Base-by-base conservation (phyloP, 1,140 invertebrate genomes). In the Magallana ariakensis region DNA sequence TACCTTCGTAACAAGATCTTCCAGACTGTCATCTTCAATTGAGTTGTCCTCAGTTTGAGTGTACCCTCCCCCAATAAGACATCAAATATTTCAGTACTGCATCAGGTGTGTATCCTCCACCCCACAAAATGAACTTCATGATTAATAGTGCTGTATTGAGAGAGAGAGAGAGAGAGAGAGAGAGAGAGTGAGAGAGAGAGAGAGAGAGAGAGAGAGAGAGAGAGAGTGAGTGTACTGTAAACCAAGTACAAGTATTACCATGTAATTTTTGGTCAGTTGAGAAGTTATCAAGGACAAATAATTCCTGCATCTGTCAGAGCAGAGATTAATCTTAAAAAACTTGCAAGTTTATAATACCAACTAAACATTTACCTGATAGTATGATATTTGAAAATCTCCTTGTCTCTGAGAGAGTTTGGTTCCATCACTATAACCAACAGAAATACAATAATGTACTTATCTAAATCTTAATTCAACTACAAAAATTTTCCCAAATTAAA, bases 11-110 rank as follows among this genome's bases (percentile, higher is more conserved):
- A 97, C 97, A 95, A 96, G 95, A 88, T 96, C 87, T 22, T 96
- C 95, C 70, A 98, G 95, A 87, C 98, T 96, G 0, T 96, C 92
- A 88, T 98, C 95, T 75, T 82, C 92, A 86, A 89, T 92, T 83
- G 85, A 88, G 55, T 86, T 57, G 53, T 60, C 60, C 75, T 87
- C 75, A 87, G 91, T 13, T 82, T 70, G n/a, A 86, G 80, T 95
- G 92, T 95, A 99, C 13, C 98, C 98, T 62, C 98, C 97, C 0
- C 98, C 98, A 70, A 97, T 96, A 85, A 96, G 94, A 0, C n/a
- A 96, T 97, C 55, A 99, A 96, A 93, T 97, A 98, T 95, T 98
- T 99, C 6, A 98, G 91, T 53, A 99, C 92, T 19, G 98, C 96
- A 87, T 96, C 95, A n/a, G 98, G 97, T 93, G 96, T 97, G 91